Conservation (phyloP, 2,113 vertebrate genomes). For the Herpailurus yagouaroundi region DNA sequence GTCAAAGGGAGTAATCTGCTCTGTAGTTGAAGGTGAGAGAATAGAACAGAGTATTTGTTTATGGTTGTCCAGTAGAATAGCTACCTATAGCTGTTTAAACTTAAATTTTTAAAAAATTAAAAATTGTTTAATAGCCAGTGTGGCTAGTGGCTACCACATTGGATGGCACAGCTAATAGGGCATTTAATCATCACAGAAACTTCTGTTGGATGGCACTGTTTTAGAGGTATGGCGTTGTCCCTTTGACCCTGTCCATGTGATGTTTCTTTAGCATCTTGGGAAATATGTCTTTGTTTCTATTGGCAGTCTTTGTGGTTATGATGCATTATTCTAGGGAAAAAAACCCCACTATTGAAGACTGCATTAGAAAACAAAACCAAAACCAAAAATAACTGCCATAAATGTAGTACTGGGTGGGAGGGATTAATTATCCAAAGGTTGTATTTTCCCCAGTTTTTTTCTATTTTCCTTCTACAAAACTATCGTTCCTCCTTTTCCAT, state of each 20-base stretch:
- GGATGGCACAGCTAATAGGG: not conserved
- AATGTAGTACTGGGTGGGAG: not conserved
- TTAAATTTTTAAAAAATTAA: not conserved
- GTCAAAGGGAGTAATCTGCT: not conserved
- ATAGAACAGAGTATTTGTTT: not conserved
- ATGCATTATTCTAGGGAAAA: constrained; percentile 22
- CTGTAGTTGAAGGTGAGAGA: not conserved
- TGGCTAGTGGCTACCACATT: not conserved
- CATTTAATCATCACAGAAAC: not conserved
- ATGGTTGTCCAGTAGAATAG: not conserved
- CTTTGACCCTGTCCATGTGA: not conserved
- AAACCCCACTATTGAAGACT: not conserved
- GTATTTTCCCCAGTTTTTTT: not conserved
- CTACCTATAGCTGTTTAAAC: not conserved
- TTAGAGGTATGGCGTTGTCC: not conserved
- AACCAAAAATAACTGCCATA: not conserved
- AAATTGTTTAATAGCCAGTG: not conserved
- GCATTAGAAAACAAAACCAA: not conserved
- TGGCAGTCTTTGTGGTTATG: not conserved
- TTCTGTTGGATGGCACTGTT: not conserved
- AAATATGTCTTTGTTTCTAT: constrained; percentile 25
- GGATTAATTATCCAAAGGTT: not conserved
- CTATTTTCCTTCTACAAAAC: not conserved
- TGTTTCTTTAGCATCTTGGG: constrained; percentile 30
- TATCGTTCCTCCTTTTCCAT: not conserved